Percentiles rank a stretch among this genome's conserved stretches.
phyloP scores from a whole-genome alignment of 2,113 vertebrate species.

The Eclectus roratus region DNA sequence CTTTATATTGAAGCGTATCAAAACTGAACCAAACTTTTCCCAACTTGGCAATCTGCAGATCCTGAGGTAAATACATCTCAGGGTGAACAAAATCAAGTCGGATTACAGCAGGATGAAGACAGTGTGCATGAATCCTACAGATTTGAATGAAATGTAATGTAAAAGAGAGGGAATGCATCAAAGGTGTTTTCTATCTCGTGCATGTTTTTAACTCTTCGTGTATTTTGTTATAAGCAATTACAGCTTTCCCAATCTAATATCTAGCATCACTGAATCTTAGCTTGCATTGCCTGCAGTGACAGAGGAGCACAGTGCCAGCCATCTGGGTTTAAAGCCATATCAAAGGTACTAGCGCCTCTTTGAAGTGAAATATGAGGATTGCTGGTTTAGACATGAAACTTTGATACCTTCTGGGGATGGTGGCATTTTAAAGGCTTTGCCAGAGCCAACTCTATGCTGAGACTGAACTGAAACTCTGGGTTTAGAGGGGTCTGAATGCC shows the following conservation, averaged over 20 bases:
- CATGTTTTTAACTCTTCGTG: not conserved
- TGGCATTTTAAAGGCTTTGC: conserved; percentile 11
- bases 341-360: not conserved
- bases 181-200: not conserved
- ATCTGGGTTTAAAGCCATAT: not conserved
- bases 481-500: not conserved
- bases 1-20: not conserved
- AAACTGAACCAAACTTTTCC: not conserved
- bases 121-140: not conserved
- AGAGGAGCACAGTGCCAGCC: not conserved
- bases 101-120: not conserved
- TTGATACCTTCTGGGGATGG: not conserved
- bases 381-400: not conserved
- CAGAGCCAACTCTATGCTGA: not conserved
- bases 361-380: not conserved
- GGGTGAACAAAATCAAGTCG: not conserved
- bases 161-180: not conserved
- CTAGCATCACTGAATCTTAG: not conserved
- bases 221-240: not conserved
- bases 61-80: not conserved
- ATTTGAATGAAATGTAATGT: not conserved
- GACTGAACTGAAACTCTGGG: conserved; percentile 5
- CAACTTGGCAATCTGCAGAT: not conserved
- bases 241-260: not conserved
- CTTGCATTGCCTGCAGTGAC: not conserved